Percentiles rank a stretch among this genome's conserved stretches.
Evolutionary conservation across 2,797 vertebrate genomes (phyloP).

Genomic region (Danio tinwini): DNA sequence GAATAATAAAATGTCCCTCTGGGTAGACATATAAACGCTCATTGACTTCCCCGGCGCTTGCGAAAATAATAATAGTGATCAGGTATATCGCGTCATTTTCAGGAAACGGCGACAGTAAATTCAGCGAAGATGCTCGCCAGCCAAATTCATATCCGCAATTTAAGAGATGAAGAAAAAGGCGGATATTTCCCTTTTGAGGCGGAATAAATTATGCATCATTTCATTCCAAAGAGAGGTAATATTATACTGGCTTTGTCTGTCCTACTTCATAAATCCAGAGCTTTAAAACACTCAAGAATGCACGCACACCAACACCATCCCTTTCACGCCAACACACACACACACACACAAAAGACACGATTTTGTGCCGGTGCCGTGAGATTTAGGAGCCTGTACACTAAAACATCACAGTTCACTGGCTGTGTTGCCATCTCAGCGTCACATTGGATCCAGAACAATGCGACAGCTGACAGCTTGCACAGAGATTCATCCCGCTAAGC

Average conservation of each 20-base stretch:
- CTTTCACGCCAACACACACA: slow-evolving; percentile 41
- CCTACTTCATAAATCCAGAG: slow-evolving; percentile 52
- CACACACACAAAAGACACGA: slow-evolving; percentile 44
- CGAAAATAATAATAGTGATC: slow-evolving; percentile 33
- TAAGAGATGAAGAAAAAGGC: slow-evolving; percentile 33
- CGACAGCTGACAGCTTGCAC: slow-evolving; percentile 90
- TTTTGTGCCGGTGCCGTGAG: slow-evolving; percentile 54
- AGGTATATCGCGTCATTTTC: background rate
- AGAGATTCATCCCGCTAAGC: slow-evolving; percentile 92
- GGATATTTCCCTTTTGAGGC: slow-evolving; percentile 47
- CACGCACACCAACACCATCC: slow-evolving; percentile 36
- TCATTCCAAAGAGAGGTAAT: slow-evolving; percentile 55
- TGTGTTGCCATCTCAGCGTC: slow-evolving; percentile 83
- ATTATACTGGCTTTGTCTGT: slow-evolving; percentile 44
- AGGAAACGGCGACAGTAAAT: slow-evolving; percentile 41
- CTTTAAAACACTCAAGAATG: slow-evolving; percentile 44
- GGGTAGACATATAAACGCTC: slow-evolving; percentile 15
- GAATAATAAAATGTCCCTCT: background rate
- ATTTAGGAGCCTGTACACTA: slow-evolving; percentile 75
- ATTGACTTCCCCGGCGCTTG: slow-evolving; percentile 26
- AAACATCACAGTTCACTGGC: slow-evolving; percentile 83
- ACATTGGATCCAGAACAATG: slow-evolving; percentile 83
- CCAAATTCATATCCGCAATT: slow-evolving; percentile 43
- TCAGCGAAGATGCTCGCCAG: slow-evolving; percentile 28
- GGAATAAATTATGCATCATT: slow-evolving; percentile 51